Evolutionary conservation across 2,797 vertebrate genomes (phyloP).

Genomic region (Craterocephalus amniculus): DNA sequence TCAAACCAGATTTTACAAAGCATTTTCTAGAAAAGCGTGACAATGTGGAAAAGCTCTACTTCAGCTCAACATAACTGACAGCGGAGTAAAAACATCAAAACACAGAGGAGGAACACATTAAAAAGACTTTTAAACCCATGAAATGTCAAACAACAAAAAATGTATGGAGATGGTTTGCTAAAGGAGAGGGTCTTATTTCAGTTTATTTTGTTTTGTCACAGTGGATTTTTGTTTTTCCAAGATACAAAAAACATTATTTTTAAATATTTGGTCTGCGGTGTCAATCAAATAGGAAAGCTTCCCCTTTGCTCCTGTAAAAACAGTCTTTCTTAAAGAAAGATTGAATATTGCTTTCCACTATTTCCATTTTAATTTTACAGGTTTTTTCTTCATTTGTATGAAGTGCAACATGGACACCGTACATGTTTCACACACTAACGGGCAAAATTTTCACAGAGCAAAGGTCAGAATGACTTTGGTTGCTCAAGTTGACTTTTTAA

Average conservation of each 20-base stretch:
- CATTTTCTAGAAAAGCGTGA: slow-evolving; percentile 60
- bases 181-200: neutral
- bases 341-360: neutral
- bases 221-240: neutral
- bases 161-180: neutral
- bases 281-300: neutral
- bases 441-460: slow-evolving; percentile 10
- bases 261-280: neutral
- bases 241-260: no score
- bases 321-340: neutral
- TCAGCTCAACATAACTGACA: slow-evolving; percentile 22
- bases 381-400: neutral
- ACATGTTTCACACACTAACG: slow-evolving; percentile 29
- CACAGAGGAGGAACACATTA: neutral
- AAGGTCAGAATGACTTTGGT: slow-evolving; percentile 60
- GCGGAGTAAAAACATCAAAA: slow-evolving; percentile 26
- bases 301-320: neutral
- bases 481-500: slow-evolving; percentile 39
- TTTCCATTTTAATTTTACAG: neutral
- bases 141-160: slow-evolving; percentile 1
- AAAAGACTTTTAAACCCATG: slow-evolving; percentile 14
- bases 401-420: neutral
- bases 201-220: neutral
- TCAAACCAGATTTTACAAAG: slow-evolving; percentile 75
- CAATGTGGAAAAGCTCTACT: slow-evolving; percentile 46